Evolutionary conservation across 1,140 invertebrate genomes (phyloP), one percentile per base, ranked within the genome.

Genomic region (Sitobion miscanthi): DNA sequence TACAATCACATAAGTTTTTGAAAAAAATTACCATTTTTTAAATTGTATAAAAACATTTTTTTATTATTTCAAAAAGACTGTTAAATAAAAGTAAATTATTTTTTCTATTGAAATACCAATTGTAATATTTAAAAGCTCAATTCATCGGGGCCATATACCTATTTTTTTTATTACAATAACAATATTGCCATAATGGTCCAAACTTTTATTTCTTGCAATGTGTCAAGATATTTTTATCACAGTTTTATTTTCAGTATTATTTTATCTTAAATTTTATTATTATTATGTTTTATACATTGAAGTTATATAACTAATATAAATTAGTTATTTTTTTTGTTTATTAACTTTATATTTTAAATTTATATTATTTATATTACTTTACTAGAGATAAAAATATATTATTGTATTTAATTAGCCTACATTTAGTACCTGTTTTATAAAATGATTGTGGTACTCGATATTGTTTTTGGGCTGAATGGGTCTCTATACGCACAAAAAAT

Each of bases 121-220:
- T 90, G 52, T 90, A 90, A 90, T 90, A 62, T 90, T 45, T 90
- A 45, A n/a, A 90, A 90, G 54, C 89, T 90, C 54, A 90, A 69
- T 69, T 90, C 54, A 90, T 62, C 42, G 89, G 89, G 54, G 89
- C 89, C 89, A 90, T 90, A 47, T 62, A 42, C 11, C 30, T 42
- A 90, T 42, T 23, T 90, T 57, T 90, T 52, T 89, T 90, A 14
- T 30, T 23, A 23, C 30, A 54, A 88, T 88, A 90, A 57, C 52
- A 62, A n/a, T 90, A 90, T 90, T 90, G 23, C 52, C 89, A 69
- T 90, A 45, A 20, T 90, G n/a, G 14, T 35, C 11, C 8, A 90
- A 62, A 20, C 14, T 25, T 47, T 90, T 57, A 57, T 90, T 69
- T 38, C 14, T 20, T 90, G 17, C 54, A 90, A 90, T 49, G 35